Evolutionary conservation across 2,888 invertebrate species (phyloP).

Genomic region (Cantharis rufa): DNA sequence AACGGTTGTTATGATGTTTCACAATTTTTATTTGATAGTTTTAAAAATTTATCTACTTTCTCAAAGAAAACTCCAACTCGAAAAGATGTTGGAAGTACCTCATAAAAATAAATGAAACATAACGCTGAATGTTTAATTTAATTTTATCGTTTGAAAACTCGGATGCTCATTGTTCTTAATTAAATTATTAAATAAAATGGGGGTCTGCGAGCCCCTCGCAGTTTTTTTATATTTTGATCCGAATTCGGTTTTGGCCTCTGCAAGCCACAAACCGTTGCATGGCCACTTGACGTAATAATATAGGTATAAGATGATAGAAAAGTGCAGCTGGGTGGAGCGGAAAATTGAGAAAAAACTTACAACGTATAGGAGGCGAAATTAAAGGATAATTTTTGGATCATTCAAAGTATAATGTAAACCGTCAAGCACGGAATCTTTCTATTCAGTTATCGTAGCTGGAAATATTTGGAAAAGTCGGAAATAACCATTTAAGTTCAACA

Average conservation of each 20-base stretch:
- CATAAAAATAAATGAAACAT: background rate
- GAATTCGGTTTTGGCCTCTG: no score
- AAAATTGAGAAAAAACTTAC: background rate
- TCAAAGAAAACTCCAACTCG: background rate
- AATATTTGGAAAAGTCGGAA: constrained; percentile 13
- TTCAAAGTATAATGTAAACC: background rate
- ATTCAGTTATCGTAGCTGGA: constrained; percentile 4
- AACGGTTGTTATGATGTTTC: background rate
- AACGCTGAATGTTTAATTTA: background rate
- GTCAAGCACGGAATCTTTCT: background rate
- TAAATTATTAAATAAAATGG: background rate
- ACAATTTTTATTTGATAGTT: background rate
- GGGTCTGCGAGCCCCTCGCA: background rate
- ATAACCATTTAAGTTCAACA: constrained; percentile 15
- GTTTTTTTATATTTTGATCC: background rate
- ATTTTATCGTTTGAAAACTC: background rate
- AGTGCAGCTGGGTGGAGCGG: background rate
- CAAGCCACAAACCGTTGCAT: background rate
- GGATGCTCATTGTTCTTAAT: background rate
- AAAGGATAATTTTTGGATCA: background rate
- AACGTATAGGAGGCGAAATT: background rate
- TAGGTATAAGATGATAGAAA: background rate
- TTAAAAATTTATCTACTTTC: background rate
- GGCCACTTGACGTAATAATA: background rate
- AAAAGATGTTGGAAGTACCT: background rate